Evolutionary conservation across 2,113 vertebrate species (phyloP), one percentile per base, ranked within the genome.

Genomic region (Lethenteron reissneri): DNA sequence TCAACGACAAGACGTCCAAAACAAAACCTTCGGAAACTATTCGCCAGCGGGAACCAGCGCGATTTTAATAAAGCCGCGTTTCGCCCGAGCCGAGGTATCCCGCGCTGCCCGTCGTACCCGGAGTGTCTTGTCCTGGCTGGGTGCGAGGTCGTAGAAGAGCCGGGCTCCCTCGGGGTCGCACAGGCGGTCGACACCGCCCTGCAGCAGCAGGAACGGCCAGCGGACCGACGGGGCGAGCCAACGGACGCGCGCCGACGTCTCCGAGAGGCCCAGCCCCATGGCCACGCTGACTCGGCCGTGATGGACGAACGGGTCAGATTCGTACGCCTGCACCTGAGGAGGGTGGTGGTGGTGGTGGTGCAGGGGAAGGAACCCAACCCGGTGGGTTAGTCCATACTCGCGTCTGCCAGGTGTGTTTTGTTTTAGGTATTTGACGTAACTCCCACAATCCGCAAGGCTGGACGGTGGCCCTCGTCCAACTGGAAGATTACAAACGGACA

Each of bases 131-230:
- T 97, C 92, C 15, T 82, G 77, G 73, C 86, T 92, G 56, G 75
- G 78, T 60, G 86, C 81, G 0, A 81, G 83, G 14, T 90, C 86
- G 76, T 84, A 82, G 82, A 99, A 85, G 41, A 88, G 75, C 56
- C 83, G 85, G 56, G 94, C 87, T 8, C 94, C 94, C 74, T 74
- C 79, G 82, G 92, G 86, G 73, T 95, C 86, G 0, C 88, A 95
- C 58, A 99, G 84, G 76, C 85, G 88, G 81, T 97, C 94, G 0
- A 76, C 79, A 0, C 85, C 85, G 8, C 94, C 92, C 2, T 97
- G 94, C 56, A 96, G 84, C 79, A 95, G 80, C 75, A 90, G 75
- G 80, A 97, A 83, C n/a, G 94, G 91, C 81, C 90, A 78, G 14
- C 77, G 81, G 78, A 96, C 83, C 78, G 78, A 82, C 10, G 90